These are phyloP conservation scores for Sebastes fasciatus DNA, from an alignment of 2,113 vertebrate genomes.

Conservation along the genomic window DNA sequence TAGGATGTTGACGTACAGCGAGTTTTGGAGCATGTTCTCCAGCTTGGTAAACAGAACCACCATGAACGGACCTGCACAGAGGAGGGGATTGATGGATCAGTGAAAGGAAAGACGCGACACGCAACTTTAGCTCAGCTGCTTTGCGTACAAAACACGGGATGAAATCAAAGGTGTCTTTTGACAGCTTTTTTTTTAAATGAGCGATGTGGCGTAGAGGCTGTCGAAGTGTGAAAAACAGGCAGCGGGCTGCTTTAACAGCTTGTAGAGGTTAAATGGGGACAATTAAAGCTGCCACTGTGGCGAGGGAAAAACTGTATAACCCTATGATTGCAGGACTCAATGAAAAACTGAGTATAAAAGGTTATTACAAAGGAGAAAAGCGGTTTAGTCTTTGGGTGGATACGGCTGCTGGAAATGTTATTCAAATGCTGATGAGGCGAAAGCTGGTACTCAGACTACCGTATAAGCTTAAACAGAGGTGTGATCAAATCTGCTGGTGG, in stretches of 20 bases:
- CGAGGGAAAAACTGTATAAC: not conserved
- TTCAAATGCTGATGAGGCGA: not conserved
- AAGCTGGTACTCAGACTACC: not conserved
- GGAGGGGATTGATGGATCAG: not conserved
- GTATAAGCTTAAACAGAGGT: too few species aligned
- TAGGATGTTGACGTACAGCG: constrained; percentile 96
- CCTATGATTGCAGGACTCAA: not conserved
- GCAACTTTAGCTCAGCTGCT: not conserved
- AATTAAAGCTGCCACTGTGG: not conserved
- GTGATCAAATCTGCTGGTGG: not conserved
- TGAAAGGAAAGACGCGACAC: not conserved
- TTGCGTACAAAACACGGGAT: not conserved
- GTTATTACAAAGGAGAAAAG: not conserved
- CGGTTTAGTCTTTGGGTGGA: not conserved
- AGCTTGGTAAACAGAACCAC: constrained; percentile 93
- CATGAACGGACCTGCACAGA: constrained; percentile 91
- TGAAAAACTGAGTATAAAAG: not conserved
- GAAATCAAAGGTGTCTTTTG: not conserved
- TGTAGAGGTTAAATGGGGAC: not conserved
- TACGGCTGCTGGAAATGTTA: not conserved
- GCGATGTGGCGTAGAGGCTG: not conserved
- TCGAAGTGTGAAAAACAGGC: not conserved
- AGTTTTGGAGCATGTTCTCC: constrained; percentile 98
- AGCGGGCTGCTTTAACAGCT: not conserved
- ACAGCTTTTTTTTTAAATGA: not conserved